A percentile compares a stretch with the other conserved stretches of the same genome.
Conservation (phyloP, 1,140 invertebrate species). For the Sinella curviseta region DNA sequence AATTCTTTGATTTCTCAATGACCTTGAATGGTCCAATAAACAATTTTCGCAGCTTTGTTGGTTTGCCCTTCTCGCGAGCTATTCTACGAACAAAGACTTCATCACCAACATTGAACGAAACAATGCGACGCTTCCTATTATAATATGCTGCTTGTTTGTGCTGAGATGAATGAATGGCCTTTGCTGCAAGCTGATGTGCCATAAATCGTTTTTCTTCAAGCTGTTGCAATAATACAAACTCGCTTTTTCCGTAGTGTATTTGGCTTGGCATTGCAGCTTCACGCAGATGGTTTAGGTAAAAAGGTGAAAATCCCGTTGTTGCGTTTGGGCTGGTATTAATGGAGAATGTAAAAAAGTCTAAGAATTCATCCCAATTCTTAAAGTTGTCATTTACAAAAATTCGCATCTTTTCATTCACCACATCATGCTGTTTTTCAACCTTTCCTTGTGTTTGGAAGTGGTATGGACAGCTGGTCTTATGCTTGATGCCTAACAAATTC, state of each 20-base stretch:
- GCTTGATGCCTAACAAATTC: background rate
- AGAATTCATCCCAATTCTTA: background rate
- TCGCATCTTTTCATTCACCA: background rate
- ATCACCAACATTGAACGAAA: background rate
- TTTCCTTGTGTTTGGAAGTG: conserved; percentile 1
- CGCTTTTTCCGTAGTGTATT: background rate
- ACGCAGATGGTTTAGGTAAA: background rate
- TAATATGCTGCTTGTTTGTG: background rate
- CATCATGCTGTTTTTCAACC: background rate
- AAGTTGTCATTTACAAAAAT: conserved; percentile 13
- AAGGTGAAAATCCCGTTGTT: background rate
- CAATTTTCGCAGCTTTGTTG: background rate
- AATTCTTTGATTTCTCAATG: background rate
- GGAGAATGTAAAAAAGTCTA: background rate
- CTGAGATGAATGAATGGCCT: background rate
- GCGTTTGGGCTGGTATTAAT: no score
- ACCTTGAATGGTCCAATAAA: background rate
- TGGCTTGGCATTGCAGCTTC: background rate
- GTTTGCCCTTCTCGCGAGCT: background rate
- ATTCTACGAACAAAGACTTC: background rate
- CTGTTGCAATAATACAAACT: background rate
- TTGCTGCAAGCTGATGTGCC: background rate
- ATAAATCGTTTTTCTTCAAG: background rate
- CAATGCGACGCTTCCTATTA: background rate
- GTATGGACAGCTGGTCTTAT: conserved; percentile 9